Evolutionary conservation across 2,888 invertebrate genomes (phyloP).

Genomic region (Sarcophaga variegata): DNA sequence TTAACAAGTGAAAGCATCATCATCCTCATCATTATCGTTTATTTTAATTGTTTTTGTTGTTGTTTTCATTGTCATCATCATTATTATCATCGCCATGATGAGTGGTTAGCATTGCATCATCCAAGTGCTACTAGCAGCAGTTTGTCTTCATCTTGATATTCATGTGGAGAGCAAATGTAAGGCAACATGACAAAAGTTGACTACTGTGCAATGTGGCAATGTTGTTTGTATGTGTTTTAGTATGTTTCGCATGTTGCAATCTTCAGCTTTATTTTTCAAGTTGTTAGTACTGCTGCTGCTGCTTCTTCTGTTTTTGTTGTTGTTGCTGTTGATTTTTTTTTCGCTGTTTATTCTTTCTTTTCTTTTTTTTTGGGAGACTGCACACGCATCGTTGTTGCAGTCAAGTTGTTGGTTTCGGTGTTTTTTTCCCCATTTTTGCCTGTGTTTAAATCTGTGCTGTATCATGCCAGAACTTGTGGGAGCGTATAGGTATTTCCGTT

Average conservation of each 20-base stretch:
- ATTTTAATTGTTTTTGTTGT: slow-evolving; percentile 21
- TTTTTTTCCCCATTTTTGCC: slow-evolving; percentile 25
- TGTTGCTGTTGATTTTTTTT: slow-evolving; percentile 22
- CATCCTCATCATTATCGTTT: slow-evolving; percentile 21
- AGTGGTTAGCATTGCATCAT: neutral
- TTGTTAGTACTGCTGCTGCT: slow-evolving; percentile 27
- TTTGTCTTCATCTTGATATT: slow-evolving; percentile 60
- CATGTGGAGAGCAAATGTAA: slow-evolving; percentile 64
- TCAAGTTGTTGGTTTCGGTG: slow-evolving; percentile 17
- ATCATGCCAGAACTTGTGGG: slow-evolving; percentile 55
- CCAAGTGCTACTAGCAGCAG: slow-evolving; percentile 50
- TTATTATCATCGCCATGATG: slow-evolving; percentile 34
- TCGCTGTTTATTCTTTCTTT: slow-evolving; percentile 26
- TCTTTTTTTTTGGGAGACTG: slow-evolving; percentile 17
- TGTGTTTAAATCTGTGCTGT: slow-evolving; percentile 51
- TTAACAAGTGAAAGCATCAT: slow-evolving; percentile 62
- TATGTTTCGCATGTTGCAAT: slow-evolving; percentile 65
- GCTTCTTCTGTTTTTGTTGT: neutral
- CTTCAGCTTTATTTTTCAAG: slow-evolving; percentile 53
- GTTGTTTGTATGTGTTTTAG: slow-evolving; percentile 25
- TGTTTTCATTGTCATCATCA: slow-evolving; percentile 12
- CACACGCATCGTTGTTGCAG: slow-evolving; percentile 55
- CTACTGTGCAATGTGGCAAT: slow-evolving; percentile 65
- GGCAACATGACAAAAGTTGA: slow-evolving; percentile 68
- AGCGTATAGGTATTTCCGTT: slow-evolving; percentile 47